Percentiles rank a stretch among this genome's conserved stretches.
Evolutionary conservation across 2,113 vertebrate species (phyloP).

Genomic region (Labeo catla): DNA sequence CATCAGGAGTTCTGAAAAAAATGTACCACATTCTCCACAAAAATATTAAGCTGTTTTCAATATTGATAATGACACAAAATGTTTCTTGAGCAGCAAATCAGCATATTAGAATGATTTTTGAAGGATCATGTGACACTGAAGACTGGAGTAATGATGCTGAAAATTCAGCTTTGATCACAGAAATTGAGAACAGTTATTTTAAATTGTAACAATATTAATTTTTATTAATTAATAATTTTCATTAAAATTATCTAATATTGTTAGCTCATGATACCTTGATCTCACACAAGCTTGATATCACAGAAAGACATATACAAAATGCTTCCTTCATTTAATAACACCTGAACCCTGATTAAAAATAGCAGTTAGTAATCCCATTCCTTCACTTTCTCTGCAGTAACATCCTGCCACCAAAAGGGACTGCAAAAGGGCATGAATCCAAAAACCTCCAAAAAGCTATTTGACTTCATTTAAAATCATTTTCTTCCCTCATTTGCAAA

Average conservation of each 20-base stretch:
- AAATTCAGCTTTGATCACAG: not conserved
- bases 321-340: not conserved
- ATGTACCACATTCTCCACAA: too few relatives aligned
- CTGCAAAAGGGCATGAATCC: not conserved
- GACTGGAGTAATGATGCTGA: not conserved
- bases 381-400: not conserved
- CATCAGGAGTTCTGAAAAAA: too few relatives aligned
- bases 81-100: not conserved
- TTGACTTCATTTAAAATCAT: not conserved
- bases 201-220: not conserved
- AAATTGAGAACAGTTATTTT: not conserved
- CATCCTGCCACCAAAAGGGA: not conserved
- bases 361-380: not conserved
- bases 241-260: too few relatives aligned
- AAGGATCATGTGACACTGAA: not conserved
- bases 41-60: not conserved
- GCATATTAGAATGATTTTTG: not conserved
- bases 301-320: not conserved
- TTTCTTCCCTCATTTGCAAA: constrained; percentile 2
- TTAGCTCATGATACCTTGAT: too few relatives aligned
- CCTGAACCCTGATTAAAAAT: too few relatives aligned
- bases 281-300: not conserved
- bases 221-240: too few relatives aligned
- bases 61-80: not conserved
- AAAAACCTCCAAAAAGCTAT: not conserved